phyloP scores from a whole-genome alignment of 2,888 invertebrate species.

The Parthenolecanium corni region DNA sequence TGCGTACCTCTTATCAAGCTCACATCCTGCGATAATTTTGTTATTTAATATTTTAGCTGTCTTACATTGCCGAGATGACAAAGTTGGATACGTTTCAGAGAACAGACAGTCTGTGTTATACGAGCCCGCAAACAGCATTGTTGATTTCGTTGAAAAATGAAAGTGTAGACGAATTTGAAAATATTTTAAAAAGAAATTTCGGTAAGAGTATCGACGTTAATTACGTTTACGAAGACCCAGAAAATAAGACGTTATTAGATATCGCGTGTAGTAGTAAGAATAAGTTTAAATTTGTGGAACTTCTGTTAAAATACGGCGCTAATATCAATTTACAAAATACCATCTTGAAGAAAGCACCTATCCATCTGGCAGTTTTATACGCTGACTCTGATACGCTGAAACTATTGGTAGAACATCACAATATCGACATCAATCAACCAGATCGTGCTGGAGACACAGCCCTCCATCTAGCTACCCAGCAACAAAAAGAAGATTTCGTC shows the following conservation, averaged over 20 bases:
- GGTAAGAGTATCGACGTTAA: constrained; percentile 43
- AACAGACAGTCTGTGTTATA: constrained; percentile 26
- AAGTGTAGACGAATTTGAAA: constrained; percentile 44
- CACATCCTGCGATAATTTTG: too few species aligned
- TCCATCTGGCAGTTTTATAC: constrained; percentile 52
- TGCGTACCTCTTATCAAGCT: too few species aligned
- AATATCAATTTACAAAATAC: constrained; percentile 49
- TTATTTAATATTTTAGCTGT: too few species aligned
- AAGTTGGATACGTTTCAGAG: constrained; percentile 10
- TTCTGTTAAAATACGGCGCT: constrained; percentile 49
- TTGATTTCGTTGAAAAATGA: constrained; percentile 45
- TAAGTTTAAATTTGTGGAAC: constrained; percentile 45
- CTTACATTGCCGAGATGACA: too few species aligned
- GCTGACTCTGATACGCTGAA: constrained; percentile 44
- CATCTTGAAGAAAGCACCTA: constrained; percentile 48
- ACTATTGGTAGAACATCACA: constrained; percentile 37
- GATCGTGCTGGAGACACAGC: constrained; percentile 45
- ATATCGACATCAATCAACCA: constrained; percentile 44
- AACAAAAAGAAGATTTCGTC: constrained; percentile 38
- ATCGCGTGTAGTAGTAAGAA: constrained; percentile 45
- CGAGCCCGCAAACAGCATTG: constrained; percentile 39
- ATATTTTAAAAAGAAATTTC: constrained; percentile 38
- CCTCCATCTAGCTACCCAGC: constrained; percentile 44
- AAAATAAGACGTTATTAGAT: constrained; percentile 50
- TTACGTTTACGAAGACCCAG: constrained; percentile 46